Conservation (phyloP, 2,888 invertebrate genomes). For the Osmoderma eremita region DNA sequence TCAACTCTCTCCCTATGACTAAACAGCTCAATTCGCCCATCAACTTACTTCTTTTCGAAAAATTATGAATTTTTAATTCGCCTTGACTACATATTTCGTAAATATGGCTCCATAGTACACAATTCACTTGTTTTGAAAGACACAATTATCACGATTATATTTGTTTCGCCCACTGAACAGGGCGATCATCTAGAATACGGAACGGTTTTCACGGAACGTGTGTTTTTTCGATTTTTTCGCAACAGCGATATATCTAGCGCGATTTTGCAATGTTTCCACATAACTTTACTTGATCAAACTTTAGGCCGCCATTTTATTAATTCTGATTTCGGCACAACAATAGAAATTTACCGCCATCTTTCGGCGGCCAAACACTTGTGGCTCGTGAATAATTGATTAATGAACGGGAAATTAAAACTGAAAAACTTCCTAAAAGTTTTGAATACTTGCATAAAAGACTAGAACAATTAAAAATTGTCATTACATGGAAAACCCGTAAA, state of each 20-base stretch:
- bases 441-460: not conserved
- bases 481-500: not conserved
- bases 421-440: constrained; percentile 10
- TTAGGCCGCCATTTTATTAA: constrained; percentile 74
- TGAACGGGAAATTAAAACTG: constrained; percentile 6
- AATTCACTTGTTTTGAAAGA: constrained; percentile 37
- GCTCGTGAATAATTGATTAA: constrained; percentile 37
- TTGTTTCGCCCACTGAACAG: constrained; percentile 30
- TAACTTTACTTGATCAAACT: constrained; percentile 68
- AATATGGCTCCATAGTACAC: constrained; percentile 72
- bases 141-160: constrained; percentile 15
- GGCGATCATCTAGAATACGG: constrained; percentile 27
- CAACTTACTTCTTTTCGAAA: constrained; percentile 60
- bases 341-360: constrained; percentile 72
- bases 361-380: constrained; percentile 47
- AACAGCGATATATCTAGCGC: constrained; percentile 19
- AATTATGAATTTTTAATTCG: constrained; percentile 51
- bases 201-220: constrained; percentile 11
- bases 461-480: not conserved
- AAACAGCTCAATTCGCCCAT: constrained; percentile 11
- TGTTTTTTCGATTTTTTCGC: constrained; percentile 19
- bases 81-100: constrained; percentile 63
- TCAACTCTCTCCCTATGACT: constrained; percentile 25
- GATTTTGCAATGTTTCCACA: constrained; percentile 24
- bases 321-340: constrained; percentile 67